A percentile compares a stretch with the other conserved stretches of the same genome.
Evolutionary conservation across 2,797 vertebrate species (phyloP).

Genomic region (Hyperoplus lanceolatus): DNA sequence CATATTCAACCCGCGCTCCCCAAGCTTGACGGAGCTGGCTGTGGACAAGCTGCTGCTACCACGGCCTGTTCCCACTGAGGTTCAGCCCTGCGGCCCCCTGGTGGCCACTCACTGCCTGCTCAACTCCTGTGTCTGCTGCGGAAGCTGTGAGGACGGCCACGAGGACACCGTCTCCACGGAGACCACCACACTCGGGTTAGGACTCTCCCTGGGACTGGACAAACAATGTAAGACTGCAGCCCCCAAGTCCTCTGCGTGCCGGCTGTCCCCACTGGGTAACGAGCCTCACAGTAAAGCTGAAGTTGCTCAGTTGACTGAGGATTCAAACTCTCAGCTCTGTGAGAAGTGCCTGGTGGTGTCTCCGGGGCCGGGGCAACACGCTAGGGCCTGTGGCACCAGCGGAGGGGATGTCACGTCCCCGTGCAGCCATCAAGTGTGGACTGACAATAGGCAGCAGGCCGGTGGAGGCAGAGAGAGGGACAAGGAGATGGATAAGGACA

Average conservation of each 20-base stretch:
- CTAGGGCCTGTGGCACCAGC: conserved; percentile 73
- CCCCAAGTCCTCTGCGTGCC: conserved; percentile 85
- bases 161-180: conserved; percentile 84
- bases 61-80: conserved; percentile 71
- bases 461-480: conserved; percentile 58
- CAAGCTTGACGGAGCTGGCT: conserved; percentile 84
- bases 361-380: conserved; percentile 74
- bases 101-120: conserved; percentile 93
- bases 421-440: conserved; percentile 76
- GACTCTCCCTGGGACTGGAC: conserved; percentile 79
- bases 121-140: conserved; percentile 97
- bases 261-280: conserved; percentile 78
- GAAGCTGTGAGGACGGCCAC: conserved; percentile 89
- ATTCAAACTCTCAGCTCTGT: conserved; percentile 74
- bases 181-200: conserved; percentile 69
- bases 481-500: conserved; percentile 69
- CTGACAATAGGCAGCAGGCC: conserved; percentile 75
- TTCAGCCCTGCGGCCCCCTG: conserved; percentile 82
- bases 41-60: conserved; percentile 81
- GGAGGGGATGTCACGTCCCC: conserved; percentile 62
- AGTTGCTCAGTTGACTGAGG: conserved; percentile 72
- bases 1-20: conserved; percentile 96
- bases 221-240: conserved; percentile 82
- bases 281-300: conserved; percentile 81
- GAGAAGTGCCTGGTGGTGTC: conserved; percentile 89